Conservation (phyloP, 2,113 vertebrate genomes). For the Mellivora capensis region DNA sequence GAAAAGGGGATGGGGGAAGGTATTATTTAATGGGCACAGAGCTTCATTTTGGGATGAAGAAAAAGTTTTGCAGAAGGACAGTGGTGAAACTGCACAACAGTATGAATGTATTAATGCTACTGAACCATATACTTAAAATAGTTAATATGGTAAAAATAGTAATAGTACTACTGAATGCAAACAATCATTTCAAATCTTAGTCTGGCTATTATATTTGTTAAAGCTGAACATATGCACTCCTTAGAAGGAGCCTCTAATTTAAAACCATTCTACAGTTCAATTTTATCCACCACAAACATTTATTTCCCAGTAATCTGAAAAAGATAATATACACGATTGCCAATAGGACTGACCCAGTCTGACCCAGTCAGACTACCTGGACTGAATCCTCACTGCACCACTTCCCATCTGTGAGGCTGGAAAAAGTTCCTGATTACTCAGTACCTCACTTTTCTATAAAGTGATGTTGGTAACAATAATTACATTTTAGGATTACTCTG, state of each 20-base stretch:
- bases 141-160: background rate
- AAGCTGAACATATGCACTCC: background rate
- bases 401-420: background rate
- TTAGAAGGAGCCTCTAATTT: background rate
- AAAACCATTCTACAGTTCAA: background rate
- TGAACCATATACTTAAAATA: background rate
- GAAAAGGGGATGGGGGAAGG: background rate
- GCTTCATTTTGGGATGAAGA: background rate
- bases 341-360: background rate
- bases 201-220: background rate
- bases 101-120: background rate
- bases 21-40: background rate
- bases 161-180: background rate
- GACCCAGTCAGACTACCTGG: background rate
- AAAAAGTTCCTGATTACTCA: background rate
- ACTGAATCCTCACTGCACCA: background rate
- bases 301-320: background rate
- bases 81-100: background rate
- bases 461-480: background rate
- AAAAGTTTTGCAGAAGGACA: background rate
- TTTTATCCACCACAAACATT: background rate
- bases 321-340: fast-evolving
- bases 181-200: background rate
- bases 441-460: background rate
- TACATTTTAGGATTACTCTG: background rate